Conservation (phyloP, 1,140 invertebrate species). For the Spodoptera frugiperda region DNA sequence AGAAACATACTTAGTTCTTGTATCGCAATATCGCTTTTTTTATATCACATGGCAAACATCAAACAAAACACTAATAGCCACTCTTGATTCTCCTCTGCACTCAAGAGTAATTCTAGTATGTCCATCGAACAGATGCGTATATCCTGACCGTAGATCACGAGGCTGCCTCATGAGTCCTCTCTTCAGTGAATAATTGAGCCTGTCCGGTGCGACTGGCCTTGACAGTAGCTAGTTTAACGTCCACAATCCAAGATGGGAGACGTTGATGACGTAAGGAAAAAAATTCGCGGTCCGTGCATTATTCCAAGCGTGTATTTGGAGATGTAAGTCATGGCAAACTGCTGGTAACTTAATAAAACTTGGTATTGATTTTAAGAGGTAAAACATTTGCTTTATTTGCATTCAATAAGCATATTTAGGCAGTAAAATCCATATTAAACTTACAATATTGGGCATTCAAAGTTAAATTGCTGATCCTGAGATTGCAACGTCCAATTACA, state of each 20-base stretch:
- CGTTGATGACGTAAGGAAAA: slow-evolving; percentile 15
- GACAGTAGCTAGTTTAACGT: slow-evolving; percentile 53
- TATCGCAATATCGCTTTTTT: too few species aligned
- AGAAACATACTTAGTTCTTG: too few species aligned
- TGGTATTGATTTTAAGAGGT: not conserved
- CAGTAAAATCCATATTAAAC: too few species aligned
- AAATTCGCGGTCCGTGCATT: slow-evolving; percentile 14
- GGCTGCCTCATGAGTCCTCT: slow-evolving; percentile 37
- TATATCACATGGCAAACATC: too few species aligned
- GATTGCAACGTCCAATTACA: not conserved
- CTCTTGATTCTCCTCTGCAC: not conserved
- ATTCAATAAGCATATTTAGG: not conserved
- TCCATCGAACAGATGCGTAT: slow-evolving; percentile 4
- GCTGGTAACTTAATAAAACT: not conserved
- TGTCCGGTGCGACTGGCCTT: slow-evolving; percentile 66
- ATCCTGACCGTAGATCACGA: slow-evolving; percentile 44
- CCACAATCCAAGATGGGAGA: slow-evolving; percentile 30
- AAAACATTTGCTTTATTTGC: not conserved
- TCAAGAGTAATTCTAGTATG: not conserved
- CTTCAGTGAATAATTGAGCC: slow-evolving; percentile 65
- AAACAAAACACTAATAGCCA: not conserved
- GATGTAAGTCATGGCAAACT: slow-evolving; percentile 31
- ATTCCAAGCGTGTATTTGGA: not conserved
- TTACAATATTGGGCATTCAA: too few species aligned
- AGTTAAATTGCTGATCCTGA: not conserved